Evolutionary conservation across 1,140 invertebrate species (phyloP), one percentile per base, ranked within the genome.

Genomic region (Trichomalopsis sarcophagae): DNA sequence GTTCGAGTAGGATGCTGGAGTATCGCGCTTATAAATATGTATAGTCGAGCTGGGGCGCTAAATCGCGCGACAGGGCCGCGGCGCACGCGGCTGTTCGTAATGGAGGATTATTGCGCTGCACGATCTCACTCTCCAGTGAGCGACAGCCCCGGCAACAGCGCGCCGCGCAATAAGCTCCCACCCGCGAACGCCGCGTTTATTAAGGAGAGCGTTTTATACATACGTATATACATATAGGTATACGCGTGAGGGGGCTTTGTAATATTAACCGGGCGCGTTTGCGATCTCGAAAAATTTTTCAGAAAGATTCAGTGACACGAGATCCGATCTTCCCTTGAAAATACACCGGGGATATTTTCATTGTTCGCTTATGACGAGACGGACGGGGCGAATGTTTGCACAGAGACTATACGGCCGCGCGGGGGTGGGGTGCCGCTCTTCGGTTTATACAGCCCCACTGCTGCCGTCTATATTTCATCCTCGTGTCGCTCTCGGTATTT

Each of bases 271-370:
- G 47, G 73, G 68, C 71, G 33, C 73, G 50, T 76, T 82, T 76
- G 76, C 71, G 69, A 75, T 55, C 81, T 21, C 17, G 55, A n/a
- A 62, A n/a, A n/a, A 62, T 62, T 62, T 62, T 62, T 62, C 21
- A 21, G n/a, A 62, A 62, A 62, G 55, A 62, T 62, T 62, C 17
- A 50, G 47, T 27, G 27, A 27, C 27, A 27, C 27, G 36, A 21
- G 55, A 62, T n/a, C 7, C 36, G 27, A 77, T 77, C 62, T 55
- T 78, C 44, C 36, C 82, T 55, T 79, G 82, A 84, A 84, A 79
- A 79, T 84, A 73, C 76, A 84, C 17, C 9, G 6, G 68, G 40
- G 82, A 79, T 79, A 84, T 84, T 84, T 84, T 73, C 82, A 79
- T 73, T 84, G 76, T 84, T 62, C 62, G 55, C 50, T 76, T 36